Conservation (phyloP, 1,140 invertebrate genomes). For the Drosophila asahinai region DNA sequence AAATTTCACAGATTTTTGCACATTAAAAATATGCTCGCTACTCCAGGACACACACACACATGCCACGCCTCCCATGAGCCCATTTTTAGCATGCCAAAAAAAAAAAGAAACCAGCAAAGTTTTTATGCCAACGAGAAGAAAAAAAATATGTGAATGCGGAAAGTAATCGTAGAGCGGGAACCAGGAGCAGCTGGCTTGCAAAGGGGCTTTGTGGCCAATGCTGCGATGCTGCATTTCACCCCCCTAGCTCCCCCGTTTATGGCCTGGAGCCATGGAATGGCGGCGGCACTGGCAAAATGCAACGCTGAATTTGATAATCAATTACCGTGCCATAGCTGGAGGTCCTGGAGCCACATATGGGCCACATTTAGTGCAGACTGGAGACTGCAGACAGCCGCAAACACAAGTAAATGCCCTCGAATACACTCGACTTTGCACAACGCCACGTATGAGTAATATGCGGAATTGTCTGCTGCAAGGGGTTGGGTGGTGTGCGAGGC, state of each 20-base stretch:
- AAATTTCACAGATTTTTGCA: constrained; percentile 79
- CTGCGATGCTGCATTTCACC: constrained; percentile 17
- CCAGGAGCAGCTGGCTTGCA: constrained; percentile 36
- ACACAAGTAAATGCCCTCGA: constrained; percentile 47
- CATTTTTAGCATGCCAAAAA: constrained; percentile 60
- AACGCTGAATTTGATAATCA: constrained; percentile 81
- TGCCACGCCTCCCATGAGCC: constrained; percentile 45
- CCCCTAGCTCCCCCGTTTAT: constrained; percentile 15
- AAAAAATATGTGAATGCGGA: constrained; percentile 32
- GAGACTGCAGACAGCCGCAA: constrained; percentile 49
- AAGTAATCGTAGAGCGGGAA: constrained; percentile 23
- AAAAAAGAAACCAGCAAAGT: constrained; percentile 44
- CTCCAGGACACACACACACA: constrained; percentile 29
- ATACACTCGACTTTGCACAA: constrained; percentile 37
- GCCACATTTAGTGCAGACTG: constrained; percentile 64
- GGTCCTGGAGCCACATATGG: constrained; percentile 52
- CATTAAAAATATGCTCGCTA: constrained; percentile 76
- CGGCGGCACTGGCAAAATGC: constrained; percentile 57
- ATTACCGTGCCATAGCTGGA: constrained; percentile 61
- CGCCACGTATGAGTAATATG: constrained; percentile 49
- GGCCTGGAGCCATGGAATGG: constrained; percentile 34
- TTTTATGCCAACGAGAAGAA: constrained; percentile 48
- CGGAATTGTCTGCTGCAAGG: constrained; percentile 26
- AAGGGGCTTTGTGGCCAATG: constrained; percentile 28
- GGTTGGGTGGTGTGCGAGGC: neutral